These are phyloP conservation scores for Herpetotheres cachinnans DNA, from an alignment of 2,113 vertebrate genomes.

Conservation along the genomic window DNA sequence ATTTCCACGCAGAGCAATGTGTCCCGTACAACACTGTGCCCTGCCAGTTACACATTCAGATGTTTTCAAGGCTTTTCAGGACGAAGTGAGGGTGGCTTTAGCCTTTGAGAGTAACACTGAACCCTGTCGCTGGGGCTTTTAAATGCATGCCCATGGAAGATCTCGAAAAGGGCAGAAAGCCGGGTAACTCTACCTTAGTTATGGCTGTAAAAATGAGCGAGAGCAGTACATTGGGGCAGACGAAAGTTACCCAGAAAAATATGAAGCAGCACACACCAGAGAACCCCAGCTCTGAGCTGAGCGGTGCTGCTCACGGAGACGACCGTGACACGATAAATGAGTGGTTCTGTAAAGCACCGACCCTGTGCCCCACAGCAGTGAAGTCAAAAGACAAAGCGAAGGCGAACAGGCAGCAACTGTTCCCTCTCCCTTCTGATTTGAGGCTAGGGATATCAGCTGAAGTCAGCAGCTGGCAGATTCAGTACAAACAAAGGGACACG, in stretches of 20 bases:
- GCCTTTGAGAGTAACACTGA: not conserved
- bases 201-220: rapidly evolving
- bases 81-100: rapidly evolving
- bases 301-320: rapidly evolving
- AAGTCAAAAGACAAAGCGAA: not conserved
- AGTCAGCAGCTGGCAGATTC: not conserved
- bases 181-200: rapidly evolving
- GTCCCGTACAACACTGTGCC: rapidly evolving
- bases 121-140: not conserved
- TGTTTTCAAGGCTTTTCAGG: rapidly evolving
- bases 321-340: not conserved
- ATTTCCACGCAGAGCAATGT: rapidly evolving
- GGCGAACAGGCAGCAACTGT: not conserved
- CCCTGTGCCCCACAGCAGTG: not conserved
- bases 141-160: rapidly evolving
- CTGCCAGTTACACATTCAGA: rapidly evolving
- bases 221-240: rapidly evolving
- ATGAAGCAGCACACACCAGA: rapidly evolving
- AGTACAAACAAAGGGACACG: not conserved
- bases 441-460: not conserved
- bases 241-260: rapidly evolving
- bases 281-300: rapidly evolving
- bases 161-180: not conserved
- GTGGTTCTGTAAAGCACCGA: not conserved
- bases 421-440: not conserved